Evolutionary conservation across 2,888 invertebrate genomes (phyloP), one percentile per base, ranked within the genome.

Genomic region (Temnothorax rugatulus): DNA sequence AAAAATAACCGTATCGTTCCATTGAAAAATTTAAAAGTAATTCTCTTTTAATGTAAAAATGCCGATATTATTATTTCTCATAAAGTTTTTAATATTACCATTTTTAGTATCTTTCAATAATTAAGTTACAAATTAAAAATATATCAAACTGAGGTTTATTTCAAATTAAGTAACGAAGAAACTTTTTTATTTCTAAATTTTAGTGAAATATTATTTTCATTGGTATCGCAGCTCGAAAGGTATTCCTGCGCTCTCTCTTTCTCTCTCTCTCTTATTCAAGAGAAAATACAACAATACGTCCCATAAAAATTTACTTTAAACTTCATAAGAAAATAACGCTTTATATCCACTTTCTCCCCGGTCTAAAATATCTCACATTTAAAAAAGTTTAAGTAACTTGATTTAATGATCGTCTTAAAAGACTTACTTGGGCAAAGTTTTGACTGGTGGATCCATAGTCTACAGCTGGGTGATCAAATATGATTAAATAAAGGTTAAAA

Each of bases 361-460:
- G 18, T 57, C 5, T 71, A 4, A 71, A 54, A 3, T 21, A 25
- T 25, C 2, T 4, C n/a, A 5, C 5, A 61, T 47, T 59, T 21
- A 47, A 29, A 61, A 7, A 47, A 61, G 13, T 21, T 61, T 61
- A 59, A 61, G 44, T n/a, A 75, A 75, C 34, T 61, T 47, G 9
- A 75, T 47, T 75, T 61, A 75, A 75, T 47, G 21, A 73, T 57
- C 25, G 13, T 41, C 11, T 73, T 41, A 57, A 73, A 54, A 74
- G n/a, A 52, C 15, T 15, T 75, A 18, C 34, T 47, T 8, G 13
- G 25, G 9, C 0, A 59, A 75, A 11, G 29, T 75, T 44, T 63
- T 15, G 3, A 47, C 34, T 61, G 15, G 3, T 7, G 13, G 5
- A 61, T 61, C 2, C 44, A 44, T 9, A 15, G n/a, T 41, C 2